Conservation (phyloP, 1,140 invertebrate genomes). For the Lepidostoma basale region DNA sequence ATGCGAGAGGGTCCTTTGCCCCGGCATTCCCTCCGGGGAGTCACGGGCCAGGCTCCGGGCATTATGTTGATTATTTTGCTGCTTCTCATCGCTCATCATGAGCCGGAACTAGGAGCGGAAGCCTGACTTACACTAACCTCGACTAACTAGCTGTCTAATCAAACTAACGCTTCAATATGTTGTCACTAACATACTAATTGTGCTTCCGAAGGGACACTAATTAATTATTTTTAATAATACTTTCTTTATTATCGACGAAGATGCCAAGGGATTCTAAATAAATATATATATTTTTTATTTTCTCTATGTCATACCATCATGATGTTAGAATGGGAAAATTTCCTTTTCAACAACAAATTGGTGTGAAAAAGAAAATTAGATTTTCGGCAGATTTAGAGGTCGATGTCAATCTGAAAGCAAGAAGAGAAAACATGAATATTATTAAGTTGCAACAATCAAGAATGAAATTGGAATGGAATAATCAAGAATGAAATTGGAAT, state of each 20-base stretch:
- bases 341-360: background rate
- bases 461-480: background rate
- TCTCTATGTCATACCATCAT: slow-evolving; percentile 18
- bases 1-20: slow-evolving; percentile 19
- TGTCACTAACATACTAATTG: background rate
- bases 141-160: background rate
- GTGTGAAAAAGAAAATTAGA: background rate
- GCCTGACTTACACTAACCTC: background rate
- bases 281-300: background rate
- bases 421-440: background rate
- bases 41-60: slow-evolving; percentile 10
- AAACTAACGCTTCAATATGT: background rate
- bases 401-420: slow-evolving; percentile 6
- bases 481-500: background rate
- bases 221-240: no score
- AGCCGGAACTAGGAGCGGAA: background rate
- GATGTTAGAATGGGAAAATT: background rate
- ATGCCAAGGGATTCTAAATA: background rate
- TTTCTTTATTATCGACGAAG: background rate
- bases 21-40: background rate
- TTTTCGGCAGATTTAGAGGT: background rate
- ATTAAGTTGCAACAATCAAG: background rate
- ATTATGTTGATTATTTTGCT: slow-evolving; percentile 38
- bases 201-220: background rate
- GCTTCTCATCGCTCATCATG: slow-evolving; percentile 45